These are phyloP conservation scores for Acipenser transmontanus DNA, from an alignment of 2,797 vertebrate genomes.

Conservation along the genomic window DNA sequence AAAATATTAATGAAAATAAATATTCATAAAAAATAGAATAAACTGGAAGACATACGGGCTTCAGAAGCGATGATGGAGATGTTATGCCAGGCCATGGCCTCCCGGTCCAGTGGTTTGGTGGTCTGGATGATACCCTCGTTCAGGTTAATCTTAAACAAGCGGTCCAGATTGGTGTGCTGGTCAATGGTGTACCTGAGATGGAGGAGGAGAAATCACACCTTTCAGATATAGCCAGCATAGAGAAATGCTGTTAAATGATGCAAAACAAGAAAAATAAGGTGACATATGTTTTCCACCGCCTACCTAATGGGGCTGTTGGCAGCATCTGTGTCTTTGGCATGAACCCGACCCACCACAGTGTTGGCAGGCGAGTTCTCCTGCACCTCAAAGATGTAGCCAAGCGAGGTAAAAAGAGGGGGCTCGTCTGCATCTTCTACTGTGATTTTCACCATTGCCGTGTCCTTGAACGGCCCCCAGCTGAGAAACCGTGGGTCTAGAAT, in stretches of 20 bases:
- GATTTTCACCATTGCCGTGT: constrained; percentile 88
- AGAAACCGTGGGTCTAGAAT: constrained; percentile 82
- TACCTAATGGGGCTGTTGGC: constrained; percentile 89
- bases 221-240: not conserved
- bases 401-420: constrained; percentile 79
- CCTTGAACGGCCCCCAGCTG: constrained; percentile 88
- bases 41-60: constrained; percentile 66
- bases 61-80: constrained; percentile 91
- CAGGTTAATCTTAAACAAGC: constrained; percentile 81
- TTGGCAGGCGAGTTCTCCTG: constrained; percentile 84
- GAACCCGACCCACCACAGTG: constrained; percentile 82
- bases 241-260: not conserved
- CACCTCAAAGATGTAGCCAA: constrained; percentile 82
- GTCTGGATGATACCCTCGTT: constrained; percentile 90
- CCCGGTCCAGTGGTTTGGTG: constrained; percentile 82
- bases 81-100: constrained; percentile 87
- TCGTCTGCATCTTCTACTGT: constrained; percentile 89
- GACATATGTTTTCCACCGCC: not conserved
- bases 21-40: constrained; percentile 16
- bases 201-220: constrained; percentile 29
- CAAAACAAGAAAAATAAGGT: not conserved
- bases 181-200: constrained; percentile 85
- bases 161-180: constrained; percentile 90
- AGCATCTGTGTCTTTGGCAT: constrained; percentile 89
- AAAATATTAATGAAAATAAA: constrained; percentile 8